Percentiles rank a stretch among this genome's conserved stretches.
These are phyloP conservation scores for Sceloporus tristichus DNA, from an alignment of 2,113 vertebrate species.

Conservation along the genomic window DNA sequence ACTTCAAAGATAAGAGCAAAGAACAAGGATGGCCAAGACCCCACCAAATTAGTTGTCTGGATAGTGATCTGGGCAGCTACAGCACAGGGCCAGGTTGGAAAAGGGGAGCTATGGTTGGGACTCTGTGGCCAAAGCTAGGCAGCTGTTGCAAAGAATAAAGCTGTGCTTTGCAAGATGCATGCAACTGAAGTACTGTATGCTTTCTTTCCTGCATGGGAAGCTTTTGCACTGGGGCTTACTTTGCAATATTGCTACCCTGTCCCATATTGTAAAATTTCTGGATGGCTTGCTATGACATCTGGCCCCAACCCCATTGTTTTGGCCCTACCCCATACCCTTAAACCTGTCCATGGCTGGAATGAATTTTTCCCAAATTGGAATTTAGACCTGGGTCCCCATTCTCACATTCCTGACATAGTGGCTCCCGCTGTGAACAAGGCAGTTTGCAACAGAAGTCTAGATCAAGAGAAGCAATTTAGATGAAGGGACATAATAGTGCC, in stretches of 20 bases:
- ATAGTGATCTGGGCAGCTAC: neutral
- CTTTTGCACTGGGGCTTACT: neutral
- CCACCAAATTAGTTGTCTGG: accelerated
- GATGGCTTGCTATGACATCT: neutral
- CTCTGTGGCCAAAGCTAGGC: too few relatives aligned
- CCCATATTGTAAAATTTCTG: neutral
- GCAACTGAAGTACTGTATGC: too few relatives aligned
- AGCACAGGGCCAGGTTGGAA: too few relatives aligned
- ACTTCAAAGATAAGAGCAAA: neutral
- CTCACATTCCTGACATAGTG: neutral
- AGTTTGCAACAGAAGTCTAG: neutral
- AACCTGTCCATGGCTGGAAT: too few relatives aligned
- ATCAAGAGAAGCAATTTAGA: too few relatives aligned
- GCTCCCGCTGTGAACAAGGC: neutral
- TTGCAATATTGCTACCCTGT: neutral
- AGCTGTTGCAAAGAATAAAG: too few relatives aligned
- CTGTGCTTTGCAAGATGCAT: too few relatives aligned
- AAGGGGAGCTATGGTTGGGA: neutral
- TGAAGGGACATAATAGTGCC: too few relatives aligned
- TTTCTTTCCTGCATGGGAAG: neutral
- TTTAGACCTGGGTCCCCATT: too few relatives aligned
- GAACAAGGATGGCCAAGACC: neutral
- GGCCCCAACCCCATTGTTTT: neutral
- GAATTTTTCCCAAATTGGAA: too few relatives aligned
- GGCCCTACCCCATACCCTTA: too few relatives aligned